Conservation (phyloP, 2,888 invertebrate genomes). For the Rhagonycha fulva region DNA sequence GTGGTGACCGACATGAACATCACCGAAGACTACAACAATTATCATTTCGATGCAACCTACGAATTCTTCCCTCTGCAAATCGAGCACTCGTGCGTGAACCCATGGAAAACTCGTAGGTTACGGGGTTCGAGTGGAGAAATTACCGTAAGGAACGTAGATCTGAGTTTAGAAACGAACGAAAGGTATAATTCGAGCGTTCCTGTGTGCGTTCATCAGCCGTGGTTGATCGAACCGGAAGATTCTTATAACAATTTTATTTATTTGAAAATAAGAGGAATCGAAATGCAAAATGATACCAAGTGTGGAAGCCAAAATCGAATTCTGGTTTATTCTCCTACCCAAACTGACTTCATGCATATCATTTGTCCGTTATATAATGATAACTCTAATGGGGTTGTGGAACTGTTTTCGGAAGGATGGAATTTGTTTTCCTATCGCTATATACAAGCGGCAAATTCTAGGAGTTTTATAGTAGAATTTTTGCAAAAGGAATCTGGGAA, state of each 20-base stretch:
- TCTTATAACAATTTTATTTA: conserved; percentile 71
- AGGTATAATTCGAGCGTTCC: conserved; percentile 57
- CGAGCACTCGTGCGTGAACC: conserved; percentile 65
- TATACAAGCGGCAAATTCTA: conserved; percentile 57
- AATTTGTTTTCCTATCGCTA: conserved; percentile 52
- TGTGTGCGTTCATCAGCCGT: conserved; percentile 73
- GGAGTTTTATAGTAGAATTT: conserved; percentile 77
- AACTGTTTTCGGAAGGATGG: conserved; percentile 72
- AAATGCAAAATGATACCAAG: conserved; percentile 53
- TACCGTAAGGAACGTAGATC: conserved; percentile 65
- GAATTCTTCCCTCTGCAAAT: conserved; percentile 66
- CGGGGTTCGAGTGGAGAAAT: conserved; percentile 77
- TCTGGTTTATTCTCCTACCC: conserved; percentile 72
- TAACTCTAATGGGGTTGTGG: conserved; percentile 57
- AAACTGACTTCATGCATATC: conserved; percentile 64
- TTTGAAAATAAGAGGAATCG: conserved; percentile 66
- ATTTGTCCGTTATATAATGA: conserved; percentile 66
- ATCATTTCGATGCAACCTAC: conserved; percentile 77
- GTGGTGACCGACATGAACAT: conserved; percentile 79
- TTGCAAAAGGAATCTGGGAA: conserved; percentile 73
- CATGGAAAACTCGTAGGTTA: conserved; percentile 67
- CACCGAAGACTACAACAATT: conserved; percentile 78
- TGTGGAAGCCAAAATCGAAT: conserved; percentile 75
- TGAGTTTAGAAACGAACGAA: conserved; percentile 49
- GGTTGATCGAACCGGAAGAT: conserved; percentile 78